Percentiles rank a stretch among this genome's conserved stretches.
Evolutionary conservation across 2,888 invertebrate genomes (phyloP).

Genomic region (Himalopsyche tibetana): DNA sequence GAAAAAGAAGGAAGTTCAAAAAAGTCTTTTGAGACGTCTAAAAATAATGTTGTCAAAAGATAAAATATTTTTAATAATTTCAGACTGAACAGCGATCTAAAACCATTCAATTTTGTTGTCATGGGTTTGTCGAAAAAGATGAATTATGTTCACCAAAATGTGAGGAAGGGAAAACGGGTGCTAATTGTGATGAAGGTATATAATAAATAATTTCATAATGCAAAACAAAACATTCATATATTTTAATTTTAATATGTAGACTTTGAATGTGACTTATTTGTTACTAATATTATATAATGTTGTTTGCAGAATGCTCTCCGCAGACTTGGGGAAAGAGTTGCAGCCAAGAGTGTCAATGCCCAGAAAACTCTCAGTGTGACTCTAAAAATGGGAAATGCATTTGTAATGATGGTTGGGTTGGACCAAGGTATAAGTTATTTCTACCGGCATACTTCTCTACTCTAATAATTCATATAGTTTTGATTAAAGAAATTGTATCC

Average conservation of each 20-base stretch:
- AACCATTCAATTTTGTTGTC: slow-evolving; percentile 84
- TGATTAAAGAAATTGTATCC: too few species aligned
- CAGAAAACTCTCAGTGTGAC: slow-evolving; percentile 80
- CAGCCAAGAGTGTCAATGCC: slow-evolving; percentile 80
- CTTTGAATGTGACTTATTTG: background rate
- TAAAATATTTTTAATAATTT: slow-evolving; percentile 64
- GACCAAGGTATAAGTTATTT: slow-evolving; percentile 79
- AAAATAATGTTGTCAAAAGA: too few species aligned
- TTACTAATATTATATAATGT: background rate
- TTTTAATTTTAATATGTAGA: background rate
- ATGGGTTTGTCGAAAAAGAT: slow-evolving; percentile 82
- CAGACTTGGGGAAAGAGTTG: slow-evolving; percentile 88
- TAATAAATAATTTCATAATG: background rate
- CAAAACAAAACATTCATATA: background rate
- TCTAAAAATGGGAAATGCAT: slow-evolving; percentile 80
- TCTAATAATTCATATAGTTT: background rate
- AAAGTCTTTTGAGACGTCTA: too few species aligned
- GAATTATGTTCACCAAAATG: slow-evolving; percentile 82
- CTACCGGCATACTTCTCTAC: background rate
- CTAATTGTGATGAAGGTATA: slow-evolving; percentile 78
- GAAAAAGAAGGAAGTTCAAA: too few species aligned
- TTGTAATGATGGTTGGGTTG: slow-evolving; percentile 83
- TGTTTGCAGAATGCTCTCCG: slow-evolving; percentile 79
- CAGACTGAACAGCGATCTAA: slow-evolving; percentile 83
- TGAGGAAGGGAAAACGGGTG: slow-evolving; percentile 79